Conservation (phyloP, 2,797 vertebrate genomes). For the Acrossocheilus fasciatus region DNA sequence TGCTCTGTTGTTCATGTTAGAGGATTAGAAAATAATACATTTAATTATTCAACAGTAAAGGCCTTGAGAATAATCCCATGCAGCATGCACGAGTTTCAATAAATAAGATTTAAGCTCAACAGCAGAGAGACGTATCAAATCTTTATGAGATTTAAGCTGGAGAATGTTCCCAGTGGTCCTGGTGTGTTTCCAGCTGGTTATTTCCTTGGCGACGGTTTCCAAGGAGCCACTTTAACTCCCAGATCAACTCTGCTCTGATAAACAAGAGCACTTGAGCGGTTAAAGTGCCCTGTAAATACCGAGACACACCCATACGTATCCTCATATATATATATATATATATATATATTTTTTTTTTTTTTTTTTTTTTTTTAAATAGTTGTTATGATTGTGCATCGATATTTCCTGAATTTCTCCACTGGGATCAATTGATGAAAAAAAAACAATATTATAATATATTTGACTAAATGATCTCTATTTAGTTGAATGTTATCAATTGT, state of each 20-base stretch:
- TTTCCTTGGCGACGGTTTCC: constrained; percentile 64
- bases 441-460: neutral
- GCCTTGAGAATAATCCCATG: constrained; percentile 35
- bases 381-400: neutral
- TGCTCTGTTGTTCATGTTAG: neutral
- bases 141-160: constrained; percentile 47
- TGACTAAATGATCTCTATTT: neutral
- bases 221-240: constrained; percentile 56
- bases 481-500: neutral
- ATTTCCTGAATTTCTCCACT: neutral
- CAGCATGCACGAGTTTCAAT: constrained; percentile 54
- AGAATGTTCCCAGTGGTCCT: constrained; percentile 58
- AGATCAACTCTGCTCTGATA: constrained; percentile 58
- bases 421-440: neutral
- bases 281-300: constrained; percentile 36
- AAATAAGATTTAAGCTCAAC: constrained; percentile 47
- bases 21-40: constrained; percentile 43
- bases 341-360: no score
- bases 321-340: neutral
- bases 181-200: constrained; percentile 53
- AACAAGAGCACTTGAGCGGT: constrained; percentile 57
- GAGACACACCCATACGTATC: neutral
- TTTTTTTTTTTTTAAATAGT: no score
- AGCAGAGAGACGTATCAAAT: constrained; percentile 52
- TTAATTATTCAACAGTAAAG: constrained; percentile 29